Evolutionary conservation across 2,797 vertebrate genomes (phyloP).

Genomic region (Lophius americanus): DNA sequence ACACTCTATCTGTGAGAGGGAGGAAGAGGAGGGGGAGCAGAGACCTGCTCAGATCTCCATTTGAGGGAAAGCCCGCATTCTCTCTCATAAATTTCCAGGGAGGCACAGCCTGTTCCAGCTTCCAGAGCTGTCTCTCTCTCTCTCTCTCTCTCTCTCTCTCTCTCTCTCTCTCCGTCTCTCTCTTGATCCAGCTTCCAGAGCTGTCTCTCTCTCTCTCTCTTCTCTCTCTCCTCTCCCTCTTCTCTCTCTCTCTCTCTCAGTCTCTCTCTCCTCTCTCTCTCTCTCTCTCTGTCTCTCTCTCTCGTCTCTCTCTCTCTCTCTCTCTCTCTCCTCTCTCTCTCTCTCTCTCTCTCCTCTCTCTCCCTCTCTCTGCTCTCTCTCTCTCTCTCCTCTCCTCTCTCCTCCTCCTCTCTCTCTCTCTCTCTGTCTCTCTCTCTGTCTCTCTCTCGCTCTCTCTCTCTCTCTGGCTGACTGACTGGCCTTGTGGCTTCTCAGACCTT

Average conservation of each 20-base stretch:
- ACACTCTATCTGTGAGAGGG: constrained; percentile 39
- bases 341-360: no score
- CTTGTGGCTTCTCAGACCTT: constrained; percentile 44
- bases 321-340: background rate
- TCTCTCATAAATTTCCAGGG: constrained; percentile 74
- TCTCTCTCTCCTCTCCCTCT: no score
- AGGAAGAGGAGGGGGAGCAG: constrained; percentile 28
- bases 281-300: no score
- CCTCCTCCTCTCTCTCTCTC: no score
- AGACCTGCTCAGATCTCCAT: constrained; percentile 66
- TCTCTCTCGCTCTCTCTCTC: no score
- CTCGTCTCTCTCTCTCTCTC: background rate
- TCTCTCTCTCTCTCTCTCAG: background rate
- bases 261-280: background rate
- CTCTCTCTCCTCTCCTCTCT: no score
- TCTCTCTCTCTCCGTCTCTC: no score
- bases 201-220: background rate
- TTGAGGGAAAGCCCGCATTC: constrained; percentile 74
- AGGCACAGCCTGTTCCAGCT: constrained; percentile 61
- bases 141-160: no score
- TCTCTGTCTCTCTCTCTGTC: background rate
- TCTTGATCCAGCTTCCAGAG: constrained; percentile 44
- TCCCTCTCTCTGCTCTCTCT: background rate
- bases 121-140: constrained; percentile 22
- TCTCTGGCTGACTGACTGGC: background rate